phyloP scores from a whole-genome alignment of 2,888 invertebrate genomes.

The Polyommatus icarus region DNA sequence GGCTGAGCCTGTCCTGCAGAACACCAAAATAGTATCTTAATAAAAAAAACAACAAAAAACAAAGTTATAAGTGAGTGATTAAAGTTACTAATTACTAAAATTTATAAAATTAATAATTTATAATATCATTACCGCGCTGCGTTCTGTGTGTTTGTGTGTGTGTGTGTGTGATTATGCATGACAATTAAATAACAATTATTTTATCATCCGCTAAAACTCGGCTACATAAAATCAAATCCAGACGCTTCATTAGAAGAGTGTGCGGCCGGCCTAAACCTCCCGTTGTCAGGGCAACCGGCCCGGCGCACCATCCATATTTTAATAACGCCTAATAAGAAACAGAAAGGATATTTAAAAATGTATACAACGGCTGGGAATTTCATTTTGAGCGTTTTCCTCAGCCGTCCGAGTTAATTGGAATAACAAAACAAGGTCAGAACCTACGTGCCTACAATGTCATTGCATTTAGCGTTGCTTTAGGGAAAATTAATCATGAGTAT shows the following conservation, averaged over 20 bases:
- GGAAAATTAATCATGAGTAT: no score
- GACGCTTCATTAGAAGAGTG: conserved; percentile 28
- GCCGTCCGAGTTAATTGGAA: not conserved
- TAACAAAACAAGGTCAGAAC: conserved; percentile 2
- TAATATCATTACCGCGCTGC: no score
- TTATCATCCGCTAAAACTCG: not conserved
- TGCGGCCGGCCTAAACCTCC: conserved; percentile 35
- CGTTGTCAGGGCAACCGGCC: conserved; percentile 37
- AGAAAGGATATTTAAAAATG: conserved; percentile 15
- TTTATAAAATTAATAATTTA: no score
- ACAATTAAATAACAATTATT: not conserved
- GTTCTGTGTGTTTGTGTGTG: no score
- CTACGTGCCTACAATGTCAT: no score
- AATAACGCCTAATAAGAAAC: conserved; percentile 25
- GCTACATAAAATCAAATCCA: not conserved
- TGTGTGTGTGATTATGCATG: no score
- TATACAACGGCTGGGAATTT: conserved; percentile 1
- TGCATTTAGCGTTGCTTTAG: no score
- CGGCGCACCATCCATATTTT: conserved; percentile 24
- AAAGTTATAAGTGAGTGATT: no score
- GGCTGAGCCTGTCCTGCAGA: no score
- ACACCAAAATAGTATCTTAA: no score
- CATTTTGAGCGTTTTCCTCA: not conserved
- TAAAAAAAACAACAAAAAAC: no score
- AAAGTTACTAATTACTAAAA: no score